Percentiles rank a stretch among this genome's conserved stretches.
These are phyloP conservation scores for Drymodes brunneopygia DNA, from an alignment of 2,113 vertebrate species.

Conservation along the genomic window DNA sequence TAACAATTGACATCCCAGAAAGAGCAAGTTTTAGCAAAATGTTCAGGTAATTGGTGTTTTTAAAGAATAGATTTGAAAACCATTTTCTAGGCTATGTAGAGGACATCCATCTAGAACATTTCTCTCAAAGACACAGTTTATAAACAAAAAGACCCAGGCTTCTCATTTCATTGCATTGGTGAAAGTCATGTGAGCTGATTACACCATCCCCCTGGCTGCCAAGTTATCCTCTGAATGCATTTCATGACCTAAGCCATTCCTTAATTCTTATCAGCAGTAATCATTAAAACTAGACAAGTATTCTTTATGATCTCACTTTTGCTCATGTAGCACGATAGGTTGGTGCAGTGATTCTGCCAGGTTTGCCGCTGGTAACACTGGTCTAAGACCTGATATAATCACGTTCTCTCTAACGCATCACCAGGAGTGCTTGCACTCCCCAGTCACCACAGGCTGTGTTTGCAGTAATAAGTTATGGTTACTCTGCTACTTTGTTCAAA, in stretches of 20 bases:
- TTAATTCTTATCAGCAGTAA: background rate
- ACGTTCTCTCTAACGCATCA: background rate
- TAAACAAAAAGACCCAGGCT: background rate
- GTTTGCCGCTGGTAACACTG: background rate
- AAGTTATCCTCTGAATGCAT: background rate
- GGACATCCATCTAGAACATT: background rate
- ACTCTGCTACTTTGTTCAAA: background rate
- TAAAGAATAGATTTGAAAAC: background rate
- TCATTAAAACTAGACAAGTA: background rate
- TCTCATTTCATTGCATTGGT: background rate
- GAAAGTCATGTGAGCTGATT: background rate
- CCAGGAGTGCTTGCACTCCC: background rate
- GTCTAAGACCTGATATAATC: background rate
- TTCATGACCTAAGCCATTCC: background rate
- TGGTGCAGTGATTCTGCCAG: background rate
- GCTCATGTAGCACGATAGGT: background rate
- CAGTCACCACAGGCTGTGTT: background rate
- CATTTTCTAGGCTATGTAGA: background rate
- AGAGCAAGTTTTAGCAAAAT: background rate
- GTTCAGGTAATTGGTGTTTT: background rate
- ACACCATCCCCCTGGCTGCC: background rate
- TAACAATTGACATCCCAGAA: background rate
- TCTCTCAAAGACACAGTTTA: background rate
- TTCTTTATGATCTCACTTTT: background rate
- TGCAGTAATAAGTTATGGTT: background rate